A percentile compares a stretch with the other conserved stretches of the same genome.
phyloP scores from a whole-genome alignment of 2,888 invertebrate species.

The Cantharis rufa region DNA sequence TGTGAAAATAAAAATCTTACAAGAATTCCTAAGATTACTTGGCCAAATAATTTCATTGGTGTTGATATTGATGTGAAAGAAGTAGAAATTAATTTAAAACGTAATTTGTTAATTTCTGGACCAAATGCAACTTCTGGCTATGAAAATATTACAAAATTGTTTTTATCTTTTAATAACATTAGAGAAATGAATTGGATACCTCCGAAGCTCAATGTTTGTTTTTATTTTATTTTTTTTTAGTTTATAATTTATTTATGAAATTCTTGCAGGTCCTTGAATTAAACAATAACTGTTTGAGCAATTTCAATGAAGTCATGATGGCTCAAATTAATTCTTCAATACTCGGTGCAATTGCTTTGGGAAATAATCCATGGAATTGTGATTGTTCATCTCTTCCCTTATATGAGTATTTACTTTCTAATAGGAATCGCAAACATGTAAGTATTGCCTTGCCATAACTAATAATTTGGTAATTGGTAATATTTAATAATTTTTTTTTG shows the following conservation, averaged over 20 bases:
- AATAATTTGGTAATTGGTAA: not conserved
- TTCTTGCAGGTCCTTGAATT: conserved; percentile 56
- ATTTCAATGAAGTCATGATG: conserved; percentile 54
- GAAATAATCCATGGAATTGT: conserved; percentile 65
- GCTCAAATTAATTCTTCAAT: conserved; percentile 50
- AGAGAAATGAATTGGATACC: conserved; percentile 56
- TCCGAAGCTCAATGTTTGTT: conserved; percentile 49
- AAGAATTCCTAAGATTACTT: conserved; percentile 50
- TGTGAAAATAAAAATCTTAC: conserved; percentile 59
- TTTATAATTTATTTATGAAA: not conserved
- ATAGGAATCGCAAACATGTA: not conserved
- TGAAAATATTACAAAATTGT: conserved; percentile 57
- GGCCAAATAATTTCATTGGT: conserved; percentile 4
- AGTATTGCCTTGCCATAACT: not conserved
- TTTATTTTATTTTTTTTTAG: not conserved
- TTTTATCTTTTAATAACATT: conserved; percentile 58
- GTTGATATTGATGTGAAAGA: conserved; percentile 29
- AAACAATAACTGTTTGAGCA: conserved; percentile 60
- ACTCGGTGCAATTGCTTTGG: conserved; percentile 51
- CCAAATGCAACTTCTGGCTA: conserved; percentile 49
- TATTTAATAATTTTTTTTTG: not conserved
- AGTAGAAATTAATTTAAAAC: conserved; percentile 40
- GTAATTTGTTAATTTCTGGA: conserved; percentile 32
- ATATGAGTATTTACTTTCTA: not conserved
- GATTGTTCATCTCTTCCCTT: conserved; percentile 56